Percentiles rank a stretch among this genome's conserved stretches.
These are phyloP conservation scores for Alethe diademata DNA, from an alignment of 2,113 vertebrate genomes.

Conservation along the genomic window DNA sequence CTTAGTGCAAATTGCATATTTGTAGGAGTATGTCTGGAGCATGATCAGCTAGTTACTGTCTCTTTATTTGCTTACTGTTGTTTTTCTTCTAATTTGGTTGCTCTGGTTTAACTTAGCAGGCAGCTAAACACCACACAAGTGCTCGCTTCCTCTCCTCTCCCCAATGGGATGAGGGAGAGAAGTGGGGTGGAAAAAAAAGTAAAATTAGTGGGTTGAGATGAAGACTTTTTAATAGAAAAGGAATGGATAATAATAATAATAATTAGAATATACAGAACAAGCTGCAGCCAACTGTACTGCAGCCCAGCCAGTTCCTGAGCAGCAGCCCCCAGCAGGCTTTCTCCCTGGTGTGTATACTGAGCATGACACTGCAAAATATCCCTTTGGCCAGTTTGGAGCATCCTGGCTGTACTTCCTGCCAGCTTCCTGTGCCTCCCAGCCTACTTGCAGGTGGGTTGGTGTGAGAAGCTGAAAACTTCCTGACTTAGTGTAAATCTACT, in stretches of 20 bases:
- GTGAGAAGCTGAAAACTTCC: neutral
- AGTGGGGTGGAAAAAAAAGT: accelerated
- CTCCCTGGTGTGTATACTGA: neutral
- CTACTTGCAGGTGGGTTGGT: neutral
- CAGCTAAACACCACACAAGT: neutral
- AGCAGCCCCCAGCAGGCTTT: neutral
- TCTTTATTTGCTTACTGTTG: neutral
- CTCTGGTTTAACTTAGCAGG: neutral
- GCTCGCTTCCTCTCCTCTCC: accelerated
- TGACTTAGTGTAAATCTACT: neutral
- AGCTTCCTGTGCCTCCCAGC: neutral
- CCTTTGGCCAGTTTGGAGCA: neutral
- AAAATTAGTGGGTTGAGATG: neutral
- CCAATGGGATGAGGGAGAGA: neutral
- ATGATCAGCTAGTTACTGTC: neutral
- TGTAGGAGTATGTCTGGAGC: neutral
- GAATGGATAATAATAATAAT: neutral
- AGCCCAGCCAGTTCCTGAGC: neutral
- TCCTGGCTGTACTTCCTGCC: neutral
- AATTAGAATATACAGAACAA: neutral
- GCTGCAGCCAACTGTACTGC: no score
- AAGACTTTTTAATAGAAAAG: neutral
- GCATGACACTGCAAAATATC: neutral
- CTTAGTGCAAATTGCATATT: neutral
- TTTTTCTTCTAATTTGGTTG: neutral